Base-by-base conservation (phyloP, 2,888 invertebrate genomes). In the Papilio gigon region DNA sequence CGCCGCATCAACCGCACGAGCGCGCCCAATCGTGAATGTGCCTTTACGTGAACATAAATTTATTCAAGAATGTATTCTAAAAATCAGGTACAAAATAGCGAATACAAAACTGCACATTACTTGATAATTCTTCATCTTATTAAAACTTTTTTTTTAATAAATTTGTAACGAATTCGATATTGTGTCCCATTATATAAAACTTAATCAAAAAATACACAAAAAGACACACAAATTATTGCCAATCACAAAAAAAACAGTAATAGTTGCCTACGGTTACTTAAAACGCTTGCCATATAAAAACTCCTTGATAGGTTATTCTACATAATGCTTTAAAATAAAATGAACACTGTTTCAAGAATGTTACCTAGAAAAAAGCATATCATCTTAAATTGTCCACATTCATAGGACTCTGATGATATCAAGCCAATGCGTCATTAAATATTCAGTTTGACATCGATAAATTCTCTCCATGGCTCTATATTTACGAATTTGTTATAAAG, bases 21-120 rank as follows among this genome's bases (percentile, higher is more conserved):
- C 12, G n/a, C n/a, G 17, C 5, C 4, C 42, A 42, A 42, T n/a
- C n/a, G n/a, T 1, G 11, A 44, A 44, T 20, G 44, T 20, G 47
- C 22, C 44, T 47, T 47, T 44, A 9, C n/a, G 37, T 50, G 60
- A 35, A 59, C 8, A 27, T 37, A 37, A 33, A 60, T 35, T 11
- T 60, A 56, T 53, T 27, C 27, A 61, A 33, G 40, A 8, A 42
- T 67, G 61, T 17, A 62, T 50, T 65, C 65, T 35, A 65, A 65
- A n/a, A 25, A 65, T 65, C 69, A 69, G 69, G 69, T 69, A 69
- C 65, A 61, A 69, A 53, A 61, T 69, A 59, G 61, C 42, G 44
- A 58, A 62, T 20, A 30, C 50, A 20, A 14, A 66, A 33, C 20
- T 30, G 47, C 35, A 40, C 44, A n/a, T 27, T 53, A 5, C 27